Base-by-base conservation (phyloP, 2,113 vertebrate species). In the Phyllopteryx taeniolatus region DNA sequence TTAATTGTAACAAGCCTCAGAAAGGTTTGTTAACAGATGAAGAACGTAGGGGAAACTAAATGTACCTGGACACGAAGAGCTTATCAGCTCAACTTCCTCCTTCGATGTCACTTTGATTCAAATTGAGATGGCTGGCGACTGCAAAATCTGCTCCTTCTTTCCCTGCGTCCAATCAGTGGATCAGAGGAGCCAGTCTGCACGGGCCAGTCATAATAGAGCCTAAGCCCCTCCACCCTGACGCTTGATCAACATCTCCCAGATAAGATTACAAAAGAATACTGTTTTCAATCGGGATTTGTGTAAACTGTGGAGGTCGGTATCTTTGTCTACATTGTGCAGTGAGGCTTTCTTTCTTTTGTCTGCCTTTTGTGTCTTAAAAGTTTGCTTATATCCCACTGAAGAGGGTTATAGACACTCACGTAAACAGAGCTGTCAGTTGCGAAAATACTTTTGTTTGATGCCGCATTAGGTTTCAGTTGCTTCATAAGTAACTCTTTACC, bases 181-280 rank as follows among this genome's bases (percentile, higher is more conserved):
- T 92, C 89, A 91, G 88, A 88, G 91, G 91, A 92, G 90, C 88
- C 92, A 92, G 91, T 91, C 90, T 92, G 82, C 81, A 4, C 19
- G 73, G 75, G 76, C 80, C 88, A 93, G 93, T 86, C 92, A 94
- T 93, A 94, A 94, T 92, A 93, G 79, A 82, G 85, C 83, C 84
- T 79, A 84, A 72, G 54, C 8, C 46, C 73, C 49, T 67, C 17
- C 13, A 59, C 75, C 82, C 85, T 42, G 75, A 88, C 65, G 79
- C 84, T 83, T 81, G 83, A 91, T 92, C 91, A 80, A 84, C 88
- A 92, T 92, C 88, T 88, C 80, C 79, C 78, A 90, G 91, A 93
- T 93, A 91, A 93, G 82, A 87, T 91, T 90, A 90, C 91, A 87
- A 87, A 89, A 94, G 86, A 89, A 91, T 91, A 90, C 89, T 90